Conservation (phyloP, 2,113 vertebrate genomes). For the Bolborhynchus lineola region DNA sequence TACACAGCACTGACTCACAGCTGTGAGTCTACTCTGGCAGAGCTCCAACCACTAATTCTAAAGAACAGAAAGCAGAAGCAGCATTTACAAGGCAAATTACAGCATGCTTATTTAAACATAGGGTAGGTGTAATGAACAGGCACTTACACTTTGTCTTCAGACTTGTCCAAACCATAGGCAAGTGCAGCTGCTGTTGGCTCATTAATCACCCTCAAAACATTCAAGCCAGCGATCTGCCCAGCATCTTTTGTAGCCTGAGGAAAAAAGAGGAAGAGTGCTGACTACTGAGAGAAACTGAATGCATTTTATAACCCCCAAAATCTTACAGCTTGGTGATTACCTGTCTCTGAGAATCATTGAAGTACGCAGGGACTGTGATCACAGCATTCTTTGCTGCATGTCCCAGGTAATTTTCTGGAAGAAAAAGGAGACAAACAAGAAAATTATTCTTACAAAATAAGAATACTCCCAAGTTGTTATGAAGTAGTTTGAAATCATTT, state of each 20-base stretch:
- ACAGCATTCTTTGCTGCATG: slow-evolving; percentile 94
- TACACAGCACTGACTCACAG: background rate
- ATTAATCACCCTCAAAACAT: slow-evolving; percentile 96
- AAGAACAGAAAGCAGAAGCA: background rate
- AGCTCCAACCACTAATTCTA: background rate
- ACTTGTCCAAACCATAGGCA: slow-evolving; percentile 97
- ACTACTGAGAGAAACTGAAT: background rate
- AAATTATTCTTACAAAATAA: background rate
- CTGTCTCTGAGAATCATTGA: slow-evolving; percentile 99
- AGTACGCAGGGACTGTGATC: slow-evolving; percentile 96
- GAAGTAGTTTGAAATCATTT: background rate
- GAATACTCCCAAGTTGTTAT: background rate
- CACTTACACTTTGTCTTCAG: slow-evolving; percentile 94
- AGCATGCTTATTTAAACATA: background rate
- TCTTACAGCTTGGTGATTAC: slow-evolving; percentile 56
- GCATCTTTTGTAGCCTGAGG: slow-evolving; percentile 95
- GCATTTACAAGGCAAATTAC: background rate
- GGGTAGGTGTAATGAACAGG: background rate
- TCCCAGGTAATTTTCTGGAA: slow-evolving; percentile 91
- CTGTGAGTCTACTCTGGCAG: background rate
- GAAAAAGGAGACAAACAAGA: background rate
- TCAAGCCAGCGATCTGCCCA: slow-evolving; percentile 93
- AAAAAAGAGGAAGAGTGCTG: background rate
- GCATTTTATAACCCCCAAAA: background rate
- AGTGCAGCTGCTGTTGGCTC: slow-evolving; percentile 96